Base-by-base conservation (phyloP, 1,140 invertebrate species). In the Eriosoma lanigerum region DNA sequence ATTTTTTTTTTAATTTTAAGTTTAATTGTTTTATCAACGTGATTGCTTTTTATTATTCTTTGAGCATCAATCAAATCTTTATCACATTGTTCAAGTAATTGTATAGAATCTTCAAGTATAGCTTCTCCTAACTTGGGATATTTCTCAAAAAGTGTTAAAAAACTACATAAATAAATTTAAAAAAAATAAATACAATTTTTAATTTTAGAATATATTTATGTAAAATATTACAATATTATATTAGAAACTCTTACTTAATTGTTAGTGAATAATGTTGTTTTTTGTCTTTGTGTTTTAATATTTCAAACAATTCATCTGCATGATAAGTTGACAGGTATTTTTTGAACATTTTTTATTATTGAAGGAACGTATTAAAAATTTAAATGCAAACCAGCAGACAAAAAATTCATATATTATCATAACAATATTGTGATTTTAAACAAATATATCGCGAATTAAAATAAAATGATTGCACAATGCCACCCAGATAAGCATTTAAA, bases 1-100 rank as follows among this genome's bases (percentile, higher is more conserved):
- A 94, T 88, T 86, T 91, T 91, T 78, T 84, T 85, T 85, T 94
- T 94, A 8, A 92, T 81, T 56, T 81, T 84, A 48, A 84, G 84
- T 81, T 85, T 84, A 52, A 83, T 38, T 54, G 83, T 75, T 6
- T 84, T 62, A 64, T 85, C 84, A 83, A 88, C 85, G 38, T 86
- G 81, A 72, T 85, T 82, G 81, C 88, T 85, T 73, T 87, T 84
- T n/a, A 93, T 83, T 81, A 86, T 83, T 84, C 88, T 86, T 84
- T 93, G 90, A 29, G 89, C 90, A 83, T 87, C 85, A 24, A 90
- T 84, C 19, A 90, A 87, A 81, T 90, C 89, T 80, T 87, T 84
- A 84, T 94, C 89, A 85, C 91, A 92, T 17, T 88, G 78, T 81
- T 89, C 87, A 81, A 92, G 85, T 76, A 89, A 85, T 78, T 87